Base-by-base conservation (phyloP, 2,113 vertebrate species). In the Eretmochelys imbricata region DNA sequence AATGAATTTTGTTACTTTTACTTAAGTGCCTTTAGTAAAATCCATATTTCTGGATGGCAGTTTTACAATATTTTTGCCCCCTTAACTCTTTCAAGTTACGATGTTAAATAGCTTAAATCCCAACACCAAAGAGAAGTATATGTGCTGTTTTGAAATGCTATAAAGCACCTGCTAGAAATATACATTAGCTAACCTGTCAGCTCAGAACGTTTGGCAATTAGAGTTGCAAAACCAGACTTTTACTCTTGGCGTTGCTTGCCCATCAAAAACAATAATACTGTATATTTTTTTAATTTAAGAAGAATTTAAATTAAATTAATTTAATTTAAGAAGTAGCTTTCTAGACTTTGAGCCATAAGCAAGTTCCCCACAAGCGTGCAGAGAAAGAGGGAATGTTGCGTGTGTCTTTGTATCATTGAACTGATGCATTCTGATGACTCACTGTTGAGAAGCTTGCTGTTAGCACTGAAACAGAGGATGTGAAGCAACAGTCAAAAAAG, bases 1-100 rank as follows among this genome's bases (percentile, higher is more conserved):
- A 85, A 87, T 12, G 17, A 1, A 54, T 2, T 93, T 89, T 14
- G 53, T 55, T 65, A 5, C 0, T 89, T 90, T 81, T 75, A 55
- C 50, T 79, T 87, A 85, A 81, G 4, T 49, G n/a, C 24, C 8
- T 83, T 89, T 87, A 46, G 93, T 94, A 82, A 90, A 89, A 84
- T 42, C 5, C 4, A 7, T 75, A 3, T 42, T n/a, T 90, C 51
- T 22, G 1, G 0, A 53, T 9, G 7, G 5, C 2, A 46, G 2
- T 13, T 87, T 84, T 87, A 12, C 1, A 59, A 12, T 49, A 3
- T 7, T 48, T 10, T 2, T 86, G 16, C 49, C 82, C n/a, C 29
- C 50, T 69, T 48, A 6, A 46, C 11, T 46, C 42, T 14, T 76
- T 46, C 42, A 48, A 27, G 22, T 48, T 76, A 46, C 11, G 22